Base-by-base conservation (phyloP, 37 sponge, comb jelly and placozoan genomes). In the Beroe forskalii region DNA sequence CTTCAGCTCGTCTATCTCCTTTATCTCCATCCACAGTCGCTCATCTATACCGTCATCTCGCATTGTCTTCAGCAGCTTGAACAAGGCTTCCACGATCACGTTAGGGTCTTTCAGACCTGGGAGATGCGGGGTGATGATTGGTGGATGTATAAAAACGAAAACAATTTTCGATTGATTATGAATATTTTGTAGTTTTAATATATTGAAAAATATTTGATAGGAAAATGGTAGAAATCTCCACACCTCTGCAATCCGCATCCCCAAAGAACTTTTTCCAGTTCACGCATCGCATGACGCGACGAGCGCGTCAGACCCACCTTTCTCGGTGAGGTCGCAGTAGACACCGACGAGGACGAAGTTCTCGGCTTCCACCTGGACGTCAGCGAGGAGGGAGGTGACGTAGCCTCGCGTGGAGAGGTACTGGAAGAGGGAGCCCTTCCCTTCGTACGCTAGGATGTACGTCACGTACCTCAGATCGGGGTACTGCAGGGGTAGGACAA, bases 351-450 rank as follows among this genome's bases (percentile, higher is more conserved):
- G 75, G 75, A 72, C 40, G 75, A 72, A 72, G 75, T 72, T 72
- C 75, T 72, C 19, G 19, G 75, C 75, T 36, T 72, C 75, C 9
- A 30, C 30, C 22, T 4, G 3, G 40, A 72, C 35, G 8, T 36
- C 4, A 22, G 75, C 23, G 20, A 72, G 31, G 2, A 72, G 75
- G 1, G 40, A 35, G 37, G 75, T 72, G 37, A 72, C 22, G 75
- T 72, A 72, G 37, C 75, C 75, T 20, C 75, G 75, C 6, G 75
- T 72, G 4, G 75, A 72, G 75, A 72, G 75, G 40, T 72, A 72
- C 40, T 72, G 75, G 75, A 36, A 72, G 31, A 72, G 75, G 75
- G 75, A 72, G 8, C 75, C 75, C 39, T 72, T 72, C 31, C 75
- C 75, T 20, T 72, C 75, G 75, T 72, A 37, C 1, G 39, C 75